Evolutionary conservation across 2,888 invertebrate genomes (phyloP).

Genomic region (Sussaba pulchella): DNA sequence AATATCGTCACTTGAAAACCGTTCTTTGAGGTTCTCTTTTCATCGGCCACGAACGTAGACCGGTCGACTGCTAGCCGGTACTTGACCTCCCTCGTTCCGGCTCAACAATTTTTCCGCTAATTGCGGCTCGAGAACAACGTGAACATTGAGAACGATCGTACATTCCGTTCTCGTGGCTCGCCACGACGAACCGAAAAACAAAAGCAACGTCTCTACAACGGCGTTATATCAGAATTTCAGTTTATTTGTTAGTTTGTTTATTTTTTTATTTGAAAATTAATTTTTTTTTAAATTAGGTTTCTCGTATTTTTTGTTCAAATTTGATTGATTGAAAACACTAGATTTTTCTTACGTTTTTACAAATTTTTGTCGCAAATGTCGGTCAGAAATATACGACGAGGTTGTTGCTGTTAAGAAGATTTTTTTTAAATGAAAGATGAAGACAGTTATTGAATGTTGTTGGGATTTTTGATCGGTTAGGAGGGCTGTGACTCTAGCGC

Average conservation of each 20-base stretch:
- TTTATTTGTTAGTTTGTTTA: too few species aligned
- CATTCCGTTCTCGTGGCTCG: background rate
- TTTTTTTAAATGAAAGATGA: too few species aligned
- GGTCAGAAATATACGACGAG: too few species aligned
- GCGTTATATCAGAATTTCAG: background rate
- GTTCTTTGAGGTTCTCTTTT: slow-evolving; percentile 13
- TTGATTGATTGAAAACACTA: too few species aligned
- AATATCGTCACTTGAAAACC: background rate
- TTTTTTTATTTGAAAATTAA: too few species aligned
- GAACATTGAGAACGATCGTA: slow-evolving; percentile 1
- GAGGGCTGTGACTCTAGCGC: background rate
- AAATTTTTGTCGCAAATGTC: too few species aligned
- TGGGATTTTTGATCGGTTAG: too few species aligned
- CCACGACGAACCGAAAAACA: slow-evolving; percentile 8
- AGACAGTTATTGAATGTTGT: too few species aligned
- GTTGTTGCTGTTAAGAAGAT: too few species aligned
- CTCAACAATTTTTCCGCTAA: slow-evolving; percentile 50
- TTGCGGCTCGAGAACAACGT: slow-evolving; percentile 47
- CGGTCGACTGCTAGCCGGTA: slow-evolving; percentile 6
- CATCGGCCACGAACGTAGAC: background rate
- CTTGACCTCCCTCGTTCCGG: slow-evolving; percentile 49
- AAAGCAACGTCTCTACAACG: background rate
- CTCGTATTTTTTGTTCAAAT: too few species aligned
- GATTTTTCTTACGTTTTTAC: too few species aligned
- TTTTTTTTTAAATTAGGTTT: too few species aligned